These are phyloP conservation scores for Gymnogyps californianus DNA, from an alignment of 2,113 vertebrate species.

Conservation along the genomic window DNA sequence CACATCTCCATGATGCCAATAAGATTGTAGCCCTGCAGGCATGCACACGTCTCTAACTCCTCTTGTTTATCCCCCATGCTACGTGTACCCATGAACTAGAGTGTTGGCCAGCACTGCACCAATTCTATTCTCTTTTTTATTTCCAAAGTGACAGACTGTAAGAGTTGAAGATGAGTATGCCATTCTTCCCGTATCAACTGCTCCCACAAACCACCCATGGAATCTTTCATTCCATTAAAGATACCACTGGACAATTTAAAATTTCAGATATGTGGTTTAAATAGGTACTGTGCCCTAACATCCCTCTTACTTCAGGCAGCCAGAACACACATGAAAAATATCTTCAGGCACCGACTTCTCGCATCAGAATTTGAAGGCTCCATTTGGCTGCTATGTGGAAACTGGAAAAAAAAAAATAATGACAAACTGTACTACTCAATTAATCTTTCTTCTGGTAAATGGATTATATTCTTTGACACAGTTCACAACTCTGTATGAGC, in stretches of 20 bases:
- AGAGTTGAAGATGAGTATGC: not conserved
- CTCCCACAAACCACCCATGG: not conserved
- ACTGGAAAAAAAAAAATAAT: not conserved
- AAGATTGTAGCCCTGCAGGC: too few species aligned
- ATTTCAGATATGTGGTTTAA: not conserved
- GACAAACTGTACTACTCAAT: slow-evolving; percentile 28
- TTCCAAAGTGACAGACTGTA: not conserved
- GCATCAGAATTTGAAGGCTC: not conserved
- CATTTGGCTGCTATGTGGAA: not conserved
- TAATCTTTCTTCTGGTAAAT: not conserved
- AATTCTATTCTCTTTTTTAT: not conserved
- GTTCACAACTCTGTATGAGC: not conserved
- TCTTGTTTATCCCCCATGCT: too few species aligned
- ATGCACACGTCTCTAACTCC: too few species aligned
- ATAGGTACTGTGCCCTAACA: not conserved
- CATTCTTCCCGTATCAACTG: not conserved
- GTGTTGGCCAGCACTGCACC: not conserved
- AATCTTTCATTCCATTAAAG: not conserved
- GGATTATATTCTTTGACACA: slow-evolving; percentile 19
- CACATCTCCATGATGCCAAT: too few species aligned
- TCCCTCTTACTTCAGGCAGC: not conserved
- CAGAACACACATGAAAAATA: not conserved
- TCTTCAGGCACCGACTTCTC: not conserved
- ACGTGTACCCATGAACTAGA: not conserved
- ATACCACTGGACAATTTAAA: not conserved